A percentile compares a stretch with the other conserved stretches of the same genome.
Conservation (phyloP, 2,797 vertebrate genomes). For the Morelia viridis region DNA sequence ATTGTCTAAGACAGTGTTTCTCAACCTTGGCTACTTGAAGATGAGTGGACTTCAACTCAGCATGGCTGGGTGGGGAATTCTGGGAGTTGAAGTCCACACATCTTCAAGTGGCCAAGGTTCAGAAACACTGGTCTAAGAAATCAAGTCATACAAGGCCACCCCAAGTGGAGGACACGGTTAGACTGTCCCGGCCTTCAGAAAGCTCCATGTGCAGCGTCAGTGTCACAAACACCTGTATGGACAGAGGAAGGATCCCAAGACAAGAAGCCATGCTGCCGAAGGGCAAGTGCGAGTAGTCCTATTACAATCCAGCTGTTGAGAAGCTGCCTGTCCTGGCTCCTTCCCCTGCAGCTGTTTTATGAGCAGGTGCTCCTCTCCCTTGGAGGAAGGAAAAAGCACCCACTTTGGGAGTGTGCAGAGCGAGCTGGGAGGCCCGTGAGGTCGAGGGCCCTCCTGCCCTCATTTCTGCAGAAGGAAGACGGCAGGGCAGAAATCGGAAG, state of each 20-base stretch:
- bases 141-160: neutral
- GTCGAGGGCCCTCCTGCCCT: neutral
- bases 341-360: neutral
- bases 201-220: neutral
- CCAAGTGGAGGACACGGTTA: neutral
- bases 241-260: no score
- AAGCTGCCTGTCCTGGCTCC: neutral
- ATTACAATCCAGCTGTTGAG: neutral
- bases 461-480: neutral
- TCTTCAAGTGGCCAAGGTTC: no score
- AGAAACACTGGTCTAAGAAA: neutral
- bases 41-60: no score
- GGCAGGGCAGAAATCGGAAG: fast-evolving
- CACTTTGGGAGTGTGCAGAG: neutral
- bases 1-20: neutral
- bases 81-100: no score
- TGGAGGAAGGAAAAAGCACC: no score
- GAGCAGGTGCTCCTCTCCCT: neutral
- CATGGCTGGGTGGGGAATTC: no score
- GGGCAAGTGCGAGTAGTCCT: no score
- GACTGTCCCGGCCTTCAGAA: neutral
- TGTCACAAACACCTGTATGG: neutral
- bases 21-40: no score
- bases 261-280: no score
- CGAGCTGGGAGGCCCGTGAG: neutral